These are phyloP conservation scores for Eilema griseolum DNA, from an alignment of 2,888 invertebrate species.

Conservation along the genomic window DNA sequence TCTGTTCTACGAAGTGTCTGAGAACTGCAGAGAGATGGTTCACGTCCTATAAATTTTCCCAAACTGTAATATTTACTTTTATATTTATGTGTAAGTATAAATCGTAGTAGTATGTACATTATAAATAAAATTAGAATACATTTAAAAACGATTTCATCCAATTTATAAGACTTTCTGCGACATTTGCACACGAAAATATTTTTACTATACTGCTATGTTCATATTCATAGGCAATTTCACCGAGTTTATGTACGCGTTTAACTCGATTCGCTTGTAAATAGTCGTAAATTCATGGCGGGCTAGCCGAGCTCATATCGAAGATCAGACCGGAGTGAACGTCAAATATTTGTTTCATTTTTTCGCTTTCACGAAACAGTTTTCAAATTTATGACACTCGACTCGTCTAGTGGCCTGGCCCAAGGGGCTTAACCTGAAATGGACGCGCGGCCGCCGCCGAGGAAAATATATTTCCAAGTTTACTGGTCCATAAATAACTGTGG, in stretches of 20 bases:
- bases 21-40: background rate
- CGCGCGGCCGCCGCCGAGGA: conserved; percentile 80
- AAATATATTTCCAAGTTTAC: conserved; percentile 87
- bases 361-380: conserved; percentile 81
- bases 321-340: conserved; percentile 67
- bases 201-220: conserved; percentile 32
- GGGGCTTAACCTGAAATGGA: conserved; percentile 86
- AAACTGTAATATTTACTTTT: background rate
- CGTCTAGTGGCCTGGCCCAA: conserved; percentile 82
- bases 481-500: conserved; percentile 85
- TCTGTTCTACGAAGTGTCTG: background rate
- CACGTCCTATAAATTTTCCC: background rate
- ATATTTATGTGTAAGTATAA: background rate
- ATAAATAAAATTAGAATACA: background rate
- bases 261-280: conserved; percentile 56
- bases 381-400: conserved; percentile 86
- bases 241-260: conserved; percentile 54
- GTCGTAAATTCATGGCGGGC: conserved; percentile 58
- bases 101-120: background rate
- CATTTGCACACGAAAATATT: conserved; percentile 12
- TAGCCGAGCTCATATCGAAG: conserved; percentile 63
- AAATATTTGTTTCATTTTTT: conserved; percentile 82
- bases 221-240: conserved; percentile 50
- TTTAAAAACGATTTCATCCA: background rate
- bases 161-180: background rate